Base-by-base conservation (phyloP, 2,113 vertebrate genomes). In the Pachypanchax playfairii region DNA sequence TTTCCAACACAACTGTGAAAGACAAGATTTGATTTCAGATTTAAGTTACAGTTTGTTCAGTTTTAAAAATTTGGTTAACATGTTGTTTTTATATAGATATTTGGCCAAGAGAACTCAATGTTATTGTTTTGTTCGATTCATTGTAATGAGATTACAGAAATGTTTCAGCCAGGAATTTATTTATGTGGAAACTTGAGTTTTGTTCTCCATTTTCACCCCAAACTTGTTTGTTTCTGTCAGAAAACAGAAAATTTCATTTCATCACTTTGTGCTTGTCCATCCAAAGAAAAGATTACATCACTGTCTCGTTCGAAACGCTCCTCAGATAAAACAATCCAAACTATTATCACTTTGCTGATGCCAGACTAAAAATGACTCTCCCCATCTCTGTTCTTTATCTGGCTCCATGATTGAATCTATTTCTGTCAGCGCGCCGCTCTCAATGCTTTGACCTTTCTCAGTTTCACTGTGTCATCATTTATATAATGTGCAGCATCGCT, bases 401-500 rank as follows among this genome's bases (percentile, higher is more conserved):
- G 55, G 20, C 31, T 55, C 9, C 59, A 33, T 76, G 29, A 24
- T 71, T 35, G 50, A 29, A 67, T 64, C 20, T 15, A 35, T 24
- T 4, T 44, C 44, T 71, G 66, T 75, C 75, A 68, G 24, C 68
- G 52, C 29, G 8, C 20, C 50, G 4, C 36, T 24, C 22, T 47
- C 14, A 0, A 20, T 18, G 28, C 22, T 11, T 55, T 52, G 58
- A 59, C 70, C 67, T 62, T 50, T 76, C 29, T 65, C 60, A 36
- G 36, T 49, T 55, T 49, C 66, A 44, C 21, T 33, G 24, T 80
- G 52, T 77, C 14, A 24, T 52, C 8, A 14, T 70, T 18, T 68
- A 0, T 71, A 47, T 64, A n/a, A n/a, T n/a, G 64, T 38, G 53
- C 79, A 98, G 97, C 85, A 97, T 99, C 85, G 96, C 96, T 63